Evolutionary conservation across 2,888 invertebrate species (phyloP).

Genomic region (Kuschelorhynchus macadamiae): DNA sequence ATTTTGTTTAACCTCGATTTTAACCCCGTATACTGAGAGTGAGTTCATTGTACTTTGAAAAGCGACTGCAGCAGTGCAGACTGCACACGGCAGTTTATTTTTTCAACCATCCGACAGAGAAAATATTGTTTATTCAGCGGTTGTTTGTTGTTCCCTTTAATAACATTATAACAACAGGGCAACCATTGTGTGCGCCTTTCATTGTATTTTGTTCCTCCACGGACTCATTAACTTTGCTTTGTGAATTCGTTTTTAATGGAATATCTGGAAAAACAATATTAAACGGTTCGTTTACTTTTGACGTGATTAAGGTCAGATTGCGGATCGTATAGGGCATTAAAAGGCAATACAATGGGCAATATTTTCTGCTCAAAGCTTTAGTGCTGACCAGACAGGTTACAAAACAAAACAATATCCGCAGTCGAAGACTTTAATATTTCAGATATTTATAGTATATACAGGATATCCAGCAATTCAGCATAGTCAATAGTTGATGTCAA

Average conservation of each 20-base stretch:
- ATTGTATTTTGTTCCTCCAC: not conserved
- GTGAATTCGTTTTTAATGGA: constrained; percentile 31
- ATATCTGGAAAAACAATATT: constrained; percentile 33
- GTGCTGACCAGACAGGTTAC: not conserved
- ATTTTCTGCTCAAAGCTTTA: constrained; percentile 1
- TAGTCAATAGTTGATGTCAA: no score
- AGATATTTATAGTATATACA: no score
- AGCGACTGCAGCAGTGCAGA: constrained; percentile 17
- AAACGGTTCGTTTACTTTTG: constrained; percentile 18
- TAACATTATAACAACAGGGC: constrained; percentile 26
- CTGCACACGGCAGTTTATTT: constrained; percentile 12
- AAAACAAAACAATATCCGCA: not conserved
- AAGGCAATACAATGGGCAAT: not conserved
- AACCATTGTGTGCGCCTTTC: constrained; percentile 6
- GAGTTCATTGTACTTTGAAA: constrained; percentile 29
- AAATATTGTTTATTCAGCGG: constrained; percentile 40
- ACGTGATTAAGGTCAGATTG: constrained; percentile 19
- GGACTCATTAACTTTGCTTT: constrained; percentile 10
- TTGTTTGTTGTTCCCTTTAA: constrained; percentile 27
- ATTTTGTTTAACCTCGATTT: constrained; percentile 38
- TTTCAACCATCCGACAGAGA: constrained; percentile 21
- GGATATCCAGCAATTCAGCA: no score
- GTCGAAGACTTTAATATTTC: no score
- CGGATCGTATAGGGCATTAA: constrained; percentile 7
- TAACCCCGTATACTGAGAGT: constrained; percentile 12